Base-by-base conservation (phyloP, 2,797 vertebrate species). In the Potorous gilbertii region DNA sequence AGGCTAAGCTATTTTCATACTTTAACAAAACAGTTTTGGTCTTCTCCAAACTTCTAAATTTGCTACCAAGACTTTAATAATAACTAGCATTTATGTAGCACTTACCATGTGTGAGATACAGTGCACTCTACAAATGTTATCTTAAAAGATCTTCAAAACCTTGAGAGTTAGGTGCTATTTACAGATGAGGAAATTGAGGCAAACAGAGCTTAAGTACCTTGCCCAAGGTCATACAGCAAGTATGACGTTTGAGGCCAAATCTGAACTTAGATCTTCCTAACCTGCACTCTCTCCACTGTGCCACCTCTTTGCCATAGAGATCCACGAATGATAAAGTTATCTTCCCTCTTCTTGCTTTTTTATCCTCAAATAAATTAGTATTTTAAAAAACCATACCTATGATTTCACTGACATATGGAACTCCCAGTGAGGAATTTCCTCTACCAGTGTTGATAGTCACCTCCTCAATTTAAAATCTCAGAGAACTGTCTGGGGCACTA, bases 321-420 rank as follows among this genome's bases (percentile, higher is more conserved):
- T 81, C 18, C 40, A 11, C 0, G 5, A 62, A 31, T 4, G 27
- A 0, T 0, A 2, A 56, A 55, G n/a, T 28, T 27, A 29, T 3
- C 18, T 28, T 21, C 0, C 0, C 14, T 81, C 74, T 56, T 94
- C 14, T 0, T 34, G 29, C 34, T 46, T 57, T 1, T 3, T 31
- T n/a, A 12, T 6, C 3, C 6, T 1, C 16, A 8, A 0, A 3
- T 5, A 24, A 0, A 1, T n/a, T 2, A 46, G 6, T 46, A 74
- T 74, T 40, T 81, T 40, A 24, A 40, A 74, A 81, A 46, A 81
- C 27, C 40, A 2, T 34, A 90, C 8, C n/a, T 46, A 40, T 74
- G 5, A 66, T 24, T 74, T 66, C 12, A 40, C 5, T 54, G 89
- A 54, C 34, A 40, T 74, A 40, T 40, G 66, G 18, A 74, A 40